Evolutionary conservation across 1,140 invertebrate species (phyloP), one percentile per base, ranked within the genome.

Genomic region (Triops cancriformis): DNA sequence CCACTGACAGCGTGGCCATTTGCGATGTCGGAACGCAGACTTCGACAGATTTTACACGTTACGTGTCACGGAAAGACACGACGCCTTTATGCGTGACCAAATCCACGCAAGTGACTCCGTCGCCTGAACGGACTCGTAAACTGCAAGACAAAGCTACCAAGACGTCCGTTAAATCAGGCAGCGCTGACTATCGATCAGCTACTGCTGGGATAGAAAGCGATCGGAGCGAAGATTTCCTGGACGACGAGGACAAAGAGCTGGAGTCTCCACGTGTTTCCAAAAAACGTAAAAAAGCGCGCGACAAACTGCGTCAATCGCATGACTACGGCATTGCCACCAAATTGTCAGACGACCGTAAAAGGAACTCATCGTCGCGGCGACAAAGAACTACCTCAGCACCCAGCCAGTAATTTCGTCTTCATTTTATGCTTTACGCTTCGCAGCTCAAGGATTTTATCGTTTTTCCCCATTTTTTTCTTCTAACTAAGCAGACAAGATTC

Each of bases 21-120:
- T 78, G 77, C 28, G 72, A 78, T 26, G 73, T 45, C 26, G 77
- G 31, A 12, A 78, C 77, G n/a, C 77, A 78, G 37, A 78, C 77
- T 7, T 73, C 77, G 26, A 73, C 77, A 14, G 64, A 64, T 51
- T 76, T 76, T 27, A 51, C 43, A 41, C 77, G 1, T 72, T 78
- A 42, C 18, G 51, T 64, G 51, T 14, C 51, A 14, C 51, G 51
- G 7, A 64, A 64, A 23, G 51, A 64, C 14, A 18, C 51, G 14
- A 14, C 51, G 10, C 51, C 51, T 18, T n/a, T 64, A 0, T 64
- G 72, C 10, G 75, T 78, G 7, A 73, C 72, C 9, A 78, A 78
- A 74, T 41, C 72, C 18, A 78, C 77, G 2, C 77, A 78, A 73
- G 73, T 78, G 27, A 73, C 77, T 42, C 51, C 73, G 37, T 78